Percentiles rank a stretch among this genome's conserved stretches.
Conservation (phyloP, 2,113 vertebrate genomes). For the Lagenorhynchus albirostris region DNA sequence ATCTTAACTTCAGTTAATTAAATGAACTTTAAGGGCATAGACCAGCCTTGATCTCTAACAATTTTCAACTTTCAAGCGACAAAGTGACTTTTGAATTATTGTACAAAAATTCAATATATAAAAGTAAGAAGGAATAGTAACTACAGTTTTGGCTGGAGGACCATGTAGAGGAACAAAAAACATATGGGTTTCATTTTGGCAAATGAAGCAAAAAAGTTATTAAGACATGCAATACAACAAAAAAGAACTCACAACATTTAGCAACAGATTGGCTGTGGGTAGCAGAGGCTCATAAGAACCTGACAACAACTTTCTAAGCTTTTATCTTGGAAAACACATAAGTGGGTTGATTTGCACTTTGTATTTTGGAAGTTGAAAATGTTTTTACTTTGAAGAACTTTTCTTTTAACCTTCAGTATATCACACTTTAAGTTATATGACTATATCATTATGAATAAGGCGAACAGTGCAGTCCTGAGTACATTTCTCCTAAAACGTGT, state of each 20-base stretch:
- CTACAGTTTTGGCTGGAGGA: slow-evolving; percentile 2
- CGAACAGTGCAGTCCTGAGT: neutral
- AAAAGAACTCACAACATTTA: slow-evolving; percentile 41
- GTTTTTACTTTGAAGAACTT: slow-evolving; percentile 32
- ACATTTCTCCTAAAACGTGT: neutral
- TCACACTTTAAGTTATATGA: neutral
- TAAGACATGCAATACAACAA: slow-evolving; percentile 41
- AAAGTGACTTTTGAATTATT: neutral
- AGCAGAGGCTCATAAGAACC: slow-evolving; percentile 41
- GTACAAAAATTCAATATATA: neutral
- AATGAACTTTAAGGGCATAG: neutral
- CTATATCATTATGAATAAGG: neutral
- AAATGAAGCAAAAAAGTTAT: slow-evolving; percentile 34
- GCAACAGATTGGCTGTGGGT: slow-evolving; percentile 67
- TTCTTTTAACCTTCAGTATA: neutral
- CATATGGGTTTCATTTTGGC: slow-evolving; percentile 55
- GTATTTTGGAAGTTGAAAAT: slow-evolving; percentile 10
- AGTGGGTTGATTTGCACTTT: slow-evolving; percentile 37
- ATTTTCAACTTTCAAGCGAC: neutral
- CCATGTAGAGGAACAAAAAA: neutral
- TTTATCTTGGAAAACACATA: slow-evolving; percentile 44
- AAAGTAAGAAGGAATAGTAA: neutral
- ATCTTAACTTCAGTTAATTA: neutral
- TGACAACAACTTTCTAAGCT: slow-evolving; percentile 47
- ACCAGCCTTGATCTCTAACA: neutral